Evolutionary conservation across 2,113 vertebrate genomes (phyloP), one percentile per base, ranked within the genome.

Genomic region (Grus americana): DNA sequence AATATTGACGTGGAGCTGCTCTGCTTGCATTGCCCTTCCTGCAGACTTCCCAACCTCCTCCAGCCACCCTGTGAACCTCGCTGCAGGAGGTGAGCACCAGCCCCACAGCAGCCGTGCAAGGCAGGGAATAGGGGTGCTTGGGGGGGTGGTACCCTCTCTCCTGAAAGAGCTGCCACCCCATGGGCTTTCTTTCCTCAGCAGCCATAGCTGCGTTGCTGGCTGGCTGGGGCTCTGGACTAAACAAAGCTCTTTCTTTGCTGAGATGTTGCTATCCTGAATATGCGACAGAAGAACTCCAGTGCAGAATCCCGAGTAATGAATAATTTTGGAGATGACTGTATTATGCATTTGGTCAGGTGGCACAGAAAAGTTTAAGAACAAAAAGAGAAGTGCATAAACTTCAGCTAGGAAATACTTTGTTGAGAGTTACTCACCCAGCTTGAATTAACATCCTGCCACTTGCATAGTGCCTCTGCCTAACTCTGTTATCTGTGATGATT

Each of bases 401-500:
- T 72, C 61, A 78, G 18, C 29, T 61, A 34, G 79, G 40, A 83
- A 92, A 79, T 88, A 47, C 55, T 74, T 91, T 70, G 6, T 40
- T 68, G n/a, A 29, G 54, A 54, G 30, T 88, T 94, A 75, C 47
- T 90, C 62, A 92, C 40, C 32, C 34, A 83, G 14, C 57, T 79
- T 84, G 75, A 95, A 93, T 95, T 94, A 95, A 68, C 78, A 49
- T 73, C 82, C 70, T 87, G 70, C 85, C 71, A 54, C 82, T 95
- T 82, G 73, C 79, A 93, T 74, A 59, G 63, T 94, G 62, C 47
- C 85, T 92, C 88, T 96, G 83, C 30, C 80, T 91, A 66, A 88
- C 71, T 95, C 83, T 87, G 80, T 86, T 96, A 34, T 94, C 80
- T 59, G 59, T 94, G 76, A 91, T 94, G 76, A 91, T 76, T 94